phyloP scores from a whole-genome alignment of 2,797 vertebrate species.

The Allenopithecus nigroviridis region DNA sequence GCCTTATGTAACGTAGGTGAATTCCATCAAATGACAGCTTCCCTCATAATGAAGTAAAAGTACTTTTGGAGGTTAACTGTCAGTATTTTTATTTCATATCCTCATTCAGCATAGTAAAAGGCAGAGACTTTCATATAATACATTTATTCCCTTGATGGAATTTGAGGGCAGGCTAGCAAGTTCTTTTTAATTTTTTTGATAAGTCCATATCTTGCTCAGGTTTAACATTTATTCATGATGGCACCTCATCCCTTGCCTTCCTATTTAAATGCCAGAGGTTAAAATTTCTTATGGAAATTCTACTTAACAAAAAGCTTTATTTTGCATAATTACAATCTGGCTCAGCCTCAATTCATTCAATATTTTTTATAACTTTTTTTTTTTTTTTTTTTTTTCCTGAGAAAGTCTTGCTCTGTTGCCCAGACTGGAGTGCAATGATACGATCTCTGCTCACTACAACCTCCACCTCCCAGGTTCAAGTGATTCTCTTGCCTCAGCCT shows the following conservation, averaged over 20 bases:
- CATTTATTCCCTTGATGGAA: slow-evolving; percentile 49
- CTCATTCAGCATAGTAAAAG: slow-evolving; percentile 24
- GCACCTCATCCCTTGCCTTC: slow-evolving; percentile 43
- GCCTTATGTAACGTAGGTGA: background rate
- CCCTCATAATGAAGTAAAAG: slow-evolving; percentile 19
- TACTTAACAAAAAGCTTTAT: slow-evolving; percentile 65
- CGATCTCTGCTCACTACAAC: too few relatives aligned
- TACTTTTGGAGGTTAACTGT: slow-evolving; percentile 5
- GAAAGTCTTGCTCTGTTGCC: too few relatives aligned
- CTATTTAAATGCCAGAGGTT: slow-evolving; percentile 64
- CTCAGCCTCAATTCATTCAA: slow-evolving; percentile 26
- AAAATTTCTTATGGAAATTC: slow-evolving; percentile 65
- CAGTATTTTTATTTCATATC: slow-evolving; percentile 42
- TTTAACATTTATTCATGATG: slow-evolving; percentile 57
- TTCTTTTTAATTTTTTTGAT: slow-evolving; percentile 55
- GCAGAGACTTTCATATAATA: slow-evolving; percentile 15
- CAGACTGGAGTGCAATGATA: too few relatives aligned
- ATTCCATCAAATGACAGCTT: slow-evolving; percentile 24
- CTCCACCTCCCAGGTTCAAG: too few relatives aligned
- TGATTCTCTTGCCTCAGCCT: too few relatives aligned
- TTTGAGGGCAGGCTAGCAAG: slow-evolving; percentile 34
- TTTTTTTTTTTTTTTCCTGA: too few relatives aligned
- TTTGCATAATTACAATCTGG: slow-evolving; percentile 54
- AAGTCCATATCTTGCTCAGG: slow-evolving; percentile 52
- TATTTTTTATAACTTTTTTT: background rate